phyloP scores from a whole-genome alignment of 2,113 vertebrate species.

The Theropithecus gelada region DNA sequence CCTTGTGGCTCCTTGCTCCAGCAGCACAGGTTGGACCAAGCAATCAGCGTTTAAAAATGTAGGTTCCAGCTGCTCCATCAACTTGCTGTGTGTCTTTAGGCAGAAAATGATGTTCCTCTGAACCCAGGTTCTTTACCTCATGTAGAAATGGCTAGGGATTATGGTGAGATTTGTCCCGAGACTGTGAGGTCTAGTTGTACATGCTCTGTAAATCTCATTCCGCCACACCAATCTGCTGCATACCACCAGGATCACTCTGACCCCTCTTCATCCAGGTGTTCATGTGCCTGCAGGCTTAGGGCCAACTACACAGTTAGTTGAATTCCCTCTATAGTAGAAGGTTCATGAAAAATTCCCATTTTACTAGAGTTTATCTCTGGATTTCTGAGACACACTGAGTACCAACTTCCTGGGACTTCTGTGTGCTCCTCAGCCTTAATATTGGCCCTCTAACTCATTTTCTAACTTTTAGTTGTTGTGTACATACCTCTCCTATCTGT shows the following conservation, averaged over 20 bases:
- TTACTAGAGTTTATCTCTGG: neutral
- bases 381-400: neutral
- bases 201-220: neutral
- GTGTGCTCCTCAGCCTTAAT: neutral
- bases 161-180: neutral
- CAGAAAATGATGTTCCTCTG: neutral
- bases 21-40: neutral
- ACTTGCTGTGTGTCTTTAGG: neutral
- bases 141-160: neutral
- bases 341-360: neutral
- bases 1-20: neutral
- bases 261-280: neutral
- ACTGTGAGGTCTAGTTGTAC: neutral
- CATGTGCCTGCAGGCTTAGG: neutral
- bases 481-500: neutral
- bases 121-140: neutral
- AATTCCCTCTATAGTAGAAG: neutral
- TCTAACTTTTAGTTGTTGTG: neutral
- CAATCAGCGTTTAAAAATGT: neutral
- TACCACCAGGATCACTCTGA: neutral
- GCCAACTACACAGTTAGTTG: neutral
- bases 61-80: neutral
- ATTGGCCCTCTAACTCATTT: neutral
- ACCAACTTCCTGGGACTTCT: neutral
- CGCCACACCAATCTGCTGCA: too few relatives aligned